Evolutionary conservation across 2,888 invertebrate genomes (phyloP).

Genomic region (Zygogramma bicolorata): DNA sequence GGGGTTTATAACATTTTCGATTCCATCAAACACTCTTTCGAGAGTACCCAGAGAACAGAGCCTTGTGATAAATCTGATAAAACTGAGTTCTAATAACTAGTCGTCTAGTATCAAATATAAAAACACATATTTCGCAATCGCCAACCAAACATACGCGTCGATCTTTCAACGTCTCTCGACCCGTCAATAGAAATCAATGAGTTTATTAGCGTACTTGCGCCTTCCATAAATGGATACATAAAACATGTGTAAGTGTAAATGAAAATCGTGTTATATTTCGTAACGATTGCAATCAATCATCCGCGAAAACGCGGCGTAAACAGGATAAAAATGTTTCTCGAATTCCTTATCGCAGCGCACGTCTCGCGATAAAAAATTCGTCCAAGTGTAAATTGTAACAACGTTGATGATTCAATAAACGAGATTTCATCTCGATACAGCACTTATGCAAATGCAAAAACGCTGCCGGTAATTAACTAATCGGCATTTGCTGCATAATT

Average conservation of each 20-base stretch:
- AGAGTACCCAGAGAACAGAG: no score
- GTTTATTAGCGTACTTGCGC: neutral
- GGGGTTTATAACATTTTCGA: no score
- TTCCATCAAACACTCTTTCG: no score
- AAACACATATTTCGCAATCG: no score
- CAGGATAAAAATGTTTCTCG: slow-evolving; percentile 6
- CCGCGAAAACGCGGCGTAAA: slow-evolving; percentile 6
- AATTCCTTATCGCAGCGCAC: slow-evolving; percentile 8
- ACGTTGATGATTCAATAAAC: slow-evolving; percentile 5
- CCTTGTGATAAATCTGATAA: no score
- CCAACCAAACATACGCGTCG: no score
- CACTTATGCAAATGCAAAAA: slow-evolving; percentile 1
- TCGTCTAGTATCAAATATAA: no score
- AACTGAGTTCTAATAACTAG: no score
- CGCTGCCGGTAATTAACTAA: slow-evolving; percentile 3
- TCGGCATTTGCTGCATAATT: neutral
- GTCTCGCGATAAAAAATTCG: neutral
- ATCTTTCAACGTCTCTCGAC: no score
- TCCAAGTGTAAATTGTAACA: neutral
- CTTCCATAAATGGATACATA: neutral
- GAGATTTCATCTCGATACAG: neutral
- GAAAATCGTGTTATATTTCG: neutral
- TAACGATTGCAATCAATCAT: slow-evolving; percentile 8
- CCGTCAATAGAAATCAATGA: neutral
- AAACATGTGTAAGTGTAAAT: neutral